Evolutionary conservation across 2,113 vertebrate species (phyloP).

Genomic region (Leptocoma aspasia): DNA sequence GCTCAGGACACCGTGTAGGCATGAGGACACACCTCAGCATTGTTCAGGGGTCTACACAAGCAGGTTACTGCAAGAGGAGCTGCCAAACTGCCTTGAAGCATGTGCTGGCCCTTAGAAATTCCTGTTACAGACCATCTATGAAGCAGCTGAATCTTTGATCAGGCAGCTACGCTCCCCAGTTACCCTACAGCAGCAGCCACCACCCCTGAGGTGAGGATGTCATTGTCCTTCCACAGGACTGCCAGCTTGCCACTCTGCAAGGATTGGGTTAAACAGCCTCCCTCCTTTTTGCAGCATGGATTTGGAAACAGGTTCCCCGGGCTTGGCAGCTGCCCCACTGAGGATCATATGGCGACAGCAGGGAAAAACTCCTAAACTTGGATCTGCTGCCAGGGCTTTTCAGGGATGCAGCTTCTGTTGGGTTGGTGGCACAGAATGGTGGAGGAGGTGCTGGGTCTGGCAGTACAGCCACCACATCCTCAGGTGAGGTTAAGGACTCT

Average conservation of each 20-base stretch:
- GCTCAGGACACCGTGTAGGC: accelerated
- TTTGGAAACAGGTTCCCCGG: not conserved
- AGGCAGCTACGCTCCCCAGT: not conserved
- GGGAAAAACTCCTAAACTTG: not conserved
- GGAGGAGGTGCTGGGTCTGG: not conserved
- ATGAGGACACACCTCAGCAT: accelerated
- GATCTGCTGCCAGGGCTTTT: not conserved
- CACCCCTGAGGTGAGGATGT: accelerated
- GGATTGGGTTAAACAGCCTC: not conserved
- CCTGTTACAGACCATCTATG: not conserved
- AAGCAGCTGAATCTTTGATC: not conserved
- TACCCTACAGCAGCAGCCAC: not conserved
- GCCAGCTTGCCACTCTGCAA: not conserved
- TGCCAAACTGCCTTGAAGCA: not conserved
- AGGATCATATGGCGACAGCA: not conserved
- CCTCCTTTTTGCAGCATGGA: not conserved
- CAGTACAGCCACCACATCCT: not conserved
- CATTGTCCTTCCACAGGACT: not conserved
- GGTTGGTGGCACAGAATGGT: not conserved
- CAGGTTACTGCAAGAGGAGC: not conserved
- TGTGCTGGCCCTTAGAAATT: not conserved
- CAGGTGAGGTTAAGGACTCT: not conserved
- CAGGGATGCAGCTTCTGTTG: not conserved
- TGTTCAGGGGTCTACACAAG: not conserved
- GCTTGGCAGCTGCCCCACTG: not conserved